Conservation (phyloP, 2,797 vertebrate genomes). For the Tangara arthus region DNA sequence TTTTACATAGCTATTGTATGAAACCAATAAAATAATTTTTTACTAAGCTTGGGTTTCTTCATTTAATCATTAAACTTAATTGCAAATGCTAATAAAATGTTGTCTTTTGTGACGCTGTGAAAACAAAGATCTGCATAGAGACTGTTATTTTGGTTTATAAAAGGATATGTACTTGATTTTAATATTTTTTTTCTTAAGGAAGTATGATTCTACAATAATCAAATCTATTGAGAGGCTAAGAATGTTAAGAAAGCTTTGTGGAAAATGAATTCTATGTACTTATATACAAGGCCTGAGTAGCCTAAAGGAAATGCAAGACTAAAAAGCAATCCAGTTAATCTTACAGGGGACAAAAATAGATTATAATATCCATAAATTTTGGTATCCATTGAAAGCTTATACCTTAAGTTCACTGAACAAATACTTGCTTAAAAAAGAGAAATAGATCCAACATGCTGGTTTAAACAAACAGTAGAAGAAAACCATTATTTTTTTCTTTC, state of each 20-base stretch:
- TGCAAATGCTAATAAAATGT: background rate
- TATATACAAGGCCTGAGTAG: background rate
- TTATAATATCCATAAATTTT: background rate
- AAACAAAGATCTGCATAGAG: background rate
- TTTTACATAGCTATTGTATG: background rate
- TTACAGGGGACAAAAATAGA: background rate
- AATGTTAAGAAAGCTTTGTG: background rate
- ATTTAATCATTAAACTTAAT: background rate
- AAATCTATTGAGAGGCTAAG: background rate
- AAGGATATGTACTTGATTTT: background rate
- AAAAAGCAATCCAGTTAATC: background rate
- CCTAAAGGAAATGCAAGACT: background rate
- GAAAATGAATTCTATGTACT: background rate
- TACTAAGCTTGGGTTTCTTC: background rate
- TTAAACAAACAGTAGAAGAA: background rate
- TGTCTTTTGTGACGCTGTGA: background rate
- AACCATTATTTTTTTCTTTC: background rate
- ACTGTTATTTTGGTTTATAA: background rate
- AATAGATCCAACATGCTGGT: background rate
- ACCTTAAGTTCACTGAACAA: background rate
- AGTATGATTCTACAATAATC: background rate
- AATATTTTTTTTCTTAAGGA: background rate
- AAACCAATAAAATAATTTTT: background rate
- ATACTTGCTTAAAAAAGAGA: background rate
- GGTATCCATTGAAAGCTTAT: background rate